Percentiles rank a stretch among this genome's conserved stretches.
Evolutionary conservation across 2,888 invertebrate genomes (phyloP).

Genomic region (Cordilura impudica): DNA sequence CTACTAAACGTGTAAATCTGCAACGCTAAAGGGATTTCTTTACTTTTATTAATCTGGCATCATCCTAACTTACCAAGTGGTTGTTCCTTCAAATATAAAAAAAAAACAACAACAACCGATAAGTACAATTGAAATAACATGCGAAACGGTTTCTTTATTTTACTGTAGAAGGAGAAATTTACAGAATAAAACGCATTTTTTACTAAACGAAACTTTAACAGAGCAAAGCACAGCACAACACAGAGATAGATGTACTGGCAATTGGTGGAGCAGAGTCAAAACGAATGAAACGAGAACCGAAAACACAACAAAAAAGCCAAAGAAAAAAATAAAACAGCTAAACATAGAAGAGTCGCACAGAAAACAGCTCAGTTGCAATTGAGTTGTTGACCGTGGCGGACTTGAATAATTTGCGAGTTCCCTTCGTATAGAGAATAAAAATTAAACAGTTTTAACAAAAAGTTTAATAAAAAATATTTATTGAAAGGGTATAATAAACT

Average conservation of each 20-base stretch:
- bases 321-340: slow-evolving; percentile 72
- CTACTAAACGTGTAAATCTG: too few species aligned
- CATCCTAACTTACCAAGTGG: background rate
- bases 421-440: slow-evolving; percentile 27
- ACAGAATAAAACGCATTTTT: slow-evolving; percentile 33
- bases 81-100: slow-evolving; percentile 1
- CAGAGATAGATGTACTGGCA: background rate
- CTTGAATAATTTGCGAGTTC: slow-evolving; percentile 64
- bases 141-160: slow-evolving; percentile 47
- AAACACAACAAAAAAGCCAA: slow-evolving; percentile 1
- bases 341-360: slow-evolving; percentile 62
- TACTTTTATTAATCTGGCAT: slow-evolving; percentile 17
- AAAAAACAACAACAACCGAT: background rate
- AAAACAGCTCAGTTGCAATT: slow-evolving; percentile 72
- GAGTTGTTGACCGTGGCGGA: slow-evolving; percentile 73
- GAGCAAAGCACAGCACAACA: slow-evolving; percentile 15
- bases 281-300: background rate
- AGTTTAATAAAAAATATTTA: slow-evolving; percentile 9
- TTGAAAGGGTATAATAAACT: slow-evolving; percentile 22
- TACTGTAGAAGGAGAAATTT: slow-evolving; percentile 37
- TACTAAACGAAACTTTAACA: slow-evolving; percentile 28
- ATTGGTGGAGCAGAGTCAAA: background rate
- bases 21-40: background rate
- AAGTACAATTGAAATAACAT: background rate
- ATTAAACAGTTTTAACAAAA: slow-evolving; percentile 2